Evolutionary conservation across 2,113 vertebrate species (phyloP).

Genomic region (Corvus hawaiiensis): DNA sequence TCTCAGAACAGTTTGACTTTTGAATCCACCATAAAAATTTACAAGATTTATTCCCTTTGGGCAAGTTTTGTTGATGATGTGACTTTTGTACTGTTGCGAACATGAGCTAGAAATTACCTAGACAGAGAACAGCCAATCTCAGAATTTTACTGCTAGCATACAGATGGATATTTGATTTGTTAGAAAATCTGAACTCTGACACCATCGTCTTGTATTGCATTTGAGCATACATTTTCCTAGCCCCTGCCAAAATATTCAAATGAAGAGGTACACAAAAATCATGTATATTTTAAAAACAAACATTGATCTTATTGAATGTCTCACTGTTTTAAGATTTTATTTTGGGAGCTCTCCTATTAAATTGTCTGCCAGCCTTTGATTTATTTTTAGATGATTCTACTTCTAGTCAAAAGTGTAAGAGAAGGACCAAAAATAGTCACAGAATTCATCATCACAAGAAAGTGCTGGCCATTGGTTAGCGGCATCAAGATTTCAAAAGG

Average conservation of each 20-base stretch:
- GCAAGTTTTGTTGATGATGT: background rate
- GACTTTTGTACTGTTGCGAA: background rate
- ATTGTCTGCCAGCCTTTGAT: background rate
- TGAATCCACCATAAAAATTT: background rate
- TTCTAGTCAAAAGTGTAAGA: background rate
- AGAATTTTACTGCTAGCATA: background rate
- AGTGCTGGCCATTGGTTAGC: background rate
- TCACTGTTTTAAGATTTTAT: background rate
- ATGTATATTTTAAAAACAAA: background rate
- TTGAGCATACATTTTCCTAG: background rate
- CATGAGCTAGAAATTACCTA: background rate
- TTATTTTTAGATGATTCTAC: background rate
- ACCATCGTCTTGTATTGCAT: background rate
- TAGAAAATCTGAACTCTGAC: background rate
- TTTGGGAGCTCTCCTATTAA: background rate
- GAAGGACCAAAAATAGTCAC: background rate
- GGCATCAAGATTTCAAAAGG: background rate
- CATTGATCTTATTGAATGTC: background rate
- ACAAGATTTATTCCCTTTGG: background rate
- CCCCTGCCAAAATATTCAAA: background rate
- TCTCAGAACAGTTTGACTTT: background rate
- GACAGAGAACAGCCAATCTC: background rate
- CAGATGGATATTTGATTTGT: background rate
- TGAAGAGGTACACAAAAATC: background rate
- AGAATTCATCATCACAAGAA: background rate